These are phyloP conservation scores for Thymallus thymallus DNA, from an alignment of 2,113 vertebrate species.

Conservation along the genomic window DNA sequence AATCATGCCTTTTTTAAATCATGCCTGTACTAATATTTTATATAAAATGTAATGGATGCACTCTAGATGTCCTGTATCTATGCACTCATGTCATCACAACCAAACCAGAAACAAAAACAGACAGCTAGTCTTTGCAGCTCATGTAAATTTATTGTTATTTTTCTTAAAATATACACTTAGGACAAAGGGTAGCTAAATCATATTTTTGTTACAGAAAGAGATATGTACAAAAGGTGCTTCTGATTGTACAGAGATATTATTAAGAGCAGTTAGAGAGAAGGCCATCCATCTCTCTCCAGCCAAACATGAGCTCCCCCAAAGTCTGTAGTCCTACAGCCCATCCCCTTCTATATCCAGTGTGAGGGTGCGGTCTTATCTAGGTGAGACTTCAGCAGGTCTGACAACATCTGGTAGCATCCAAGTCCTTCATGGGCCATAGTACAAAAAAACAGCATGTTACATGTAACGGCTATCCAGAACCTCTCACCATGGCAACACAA, in stretches of 20 bases:
- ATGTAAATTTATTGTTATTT: conserved; percentile 71
- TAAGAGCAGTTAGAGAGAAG: conserved; percentile 16
- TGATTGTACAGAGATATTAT: conserved; percentile 34
- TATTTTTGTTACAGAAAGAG: conserved; percentile 60
- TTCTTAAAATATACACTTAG: conserved; percentile 73
- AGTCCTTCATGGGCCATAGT: neutral
- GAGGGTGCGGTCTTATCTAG: neutral
- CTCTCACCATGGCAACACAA: neutral
- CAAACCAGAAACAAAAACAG: neutral
- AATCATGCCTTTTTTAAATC: too few relatives aligned
- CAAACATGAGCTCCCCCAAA: neutral
- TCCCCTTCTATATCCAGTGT: neutral
- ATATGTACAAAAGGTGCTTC: conserved; percentile 53
- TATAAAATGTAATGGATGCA: too few relatives aligned
- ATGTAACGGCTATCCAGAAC: neutral
- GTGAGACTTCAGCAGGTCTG: neutral
- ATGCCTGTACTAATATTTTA: too few relatives aligned
- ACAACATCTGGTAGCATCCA: neutral
- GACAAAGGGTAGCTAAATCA: conserved; percentile 62
- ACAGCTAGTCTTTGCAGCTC: conserved; percentile 39
- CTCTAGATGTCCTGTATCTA: too few relatives aligned
- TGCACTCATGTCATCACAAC: neutral
- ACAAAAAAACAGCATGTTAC: neutral
- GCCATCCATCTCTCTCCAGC: conserved; percentile 17
- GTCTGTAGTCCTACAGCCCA: neutral